Evolutionary conservation across 2,113 vertebrate genomes (phyloP).

Genomic region (Delphinapterus leucas): DNA sequence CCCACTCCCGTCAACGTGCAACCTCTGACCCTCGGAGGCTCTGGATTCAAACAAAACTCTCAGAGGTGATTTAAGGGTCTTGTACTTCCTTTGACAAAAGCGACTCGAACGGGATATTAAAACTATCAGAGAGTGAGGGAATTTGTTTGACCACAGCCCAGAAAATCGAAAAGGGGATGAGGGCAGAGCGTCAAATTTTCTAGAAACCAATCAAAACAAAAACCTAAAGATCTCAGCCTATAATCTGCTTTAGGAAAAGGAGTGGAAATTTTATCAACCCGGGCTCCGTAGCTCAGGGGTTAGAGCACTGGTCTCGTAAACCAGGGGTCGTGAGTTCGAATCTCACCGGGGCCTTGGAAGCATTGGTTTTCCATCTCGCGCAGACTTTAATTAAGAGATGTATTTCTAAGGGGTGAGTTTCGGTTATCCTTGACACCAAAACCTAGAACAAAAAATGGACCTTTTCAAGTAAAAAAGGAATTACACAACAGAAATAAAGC

Average conservation of each 20-base stretch:
- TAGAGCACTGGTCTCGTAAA: conserved; percentile 33
- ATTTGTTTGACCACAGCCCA: not conserved
- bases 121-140: not conserved
- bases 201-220: not conserved
- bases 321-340: conserved; percentile 45
- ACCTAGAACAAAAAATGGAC: not conserved
- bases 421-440: not conserved
- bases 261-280: accelerated
- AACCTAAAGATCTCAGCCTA: too few relatives aligned
- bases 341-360: accelerated
- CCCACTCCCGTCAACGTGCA: not conserved
- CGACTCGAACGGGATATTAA: not conserved
- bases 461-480: too few relatives aligned
- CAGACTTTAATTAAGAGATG: too few relatives aligned
- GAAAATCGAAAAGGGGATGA: not conserved
- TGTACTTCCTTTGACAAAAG: not conserved
- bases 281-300: conserved; percentile 22
- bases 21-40: not conserved
- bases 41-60: not conserved
- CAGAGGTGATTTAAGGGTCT: too few relatives aligned
- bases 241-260: not conserved
- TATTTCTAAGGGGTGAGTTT: not conserved
- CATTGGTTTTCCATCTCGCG: accelerated
- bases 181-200: too few relatives aligned
- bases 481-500: too few relatives aligned